Evolutionary conservation across 2,113 vertebrate species (phyloP).

Genomic region (Gallinago undulata): DNA sequence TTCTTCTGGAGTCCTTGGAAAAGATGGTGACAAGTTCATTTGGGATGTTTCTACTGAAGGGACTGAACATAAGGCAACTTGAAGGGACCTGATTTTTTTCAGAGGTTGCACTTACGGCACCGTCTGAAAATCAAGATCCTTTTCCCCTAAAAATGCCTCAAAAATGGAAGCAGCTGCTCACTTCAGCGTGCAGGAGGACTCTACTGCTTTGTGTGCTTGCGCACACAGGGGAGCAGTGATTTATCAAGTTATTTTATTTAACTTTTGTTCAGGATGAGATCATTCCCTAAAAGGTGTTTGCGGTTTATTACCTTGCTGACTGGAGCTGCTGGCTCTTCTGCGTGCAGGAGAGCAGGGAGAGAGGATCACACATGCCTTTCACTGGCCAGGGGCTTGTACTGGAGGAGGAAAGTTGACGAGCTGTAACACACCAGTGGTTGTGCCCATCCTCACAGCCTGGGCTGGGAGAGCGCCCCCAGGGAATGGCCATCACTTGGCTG

Average conservation of each 20-base stretch:
- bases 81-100: slow-evolving; percentile 9
- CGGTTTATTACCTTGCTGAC: not conserved
- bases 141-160: not conserved
- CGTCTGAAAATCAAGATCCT: not conserved
- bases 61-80: not conserved
- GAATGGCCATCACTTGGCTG: not conserved
- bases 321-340: not conserved
- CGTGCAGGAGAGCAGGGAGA: not conserved
- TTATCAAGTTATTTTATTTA: slow-evolving; percentile 37
- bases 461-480: not conserved
- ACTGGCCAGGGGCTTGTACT: not conserved
- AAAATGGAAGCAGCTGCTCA: not conserved
- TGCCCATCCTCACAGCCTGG: not conserved
- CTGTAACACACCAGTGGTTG: not conserved
- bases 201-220: not conserved
- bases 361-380: not conserved
- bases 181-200: not conserved
- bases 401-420: not conserved
- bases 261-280: slow-evolving; percentile 41
- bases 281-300: slow-evolving; percentile 28
- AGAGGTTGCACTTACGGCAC: not conserved
- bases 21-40: slow-evolving; percentile 38
- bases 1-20: slow-evolving; percentile 54
- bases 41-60: not conserved
- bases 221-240: not conserved